Base-by-base conservation (phyloP, 2,797 vertebrate genomes). In the Ambastaia sidthimunki region DNA sequence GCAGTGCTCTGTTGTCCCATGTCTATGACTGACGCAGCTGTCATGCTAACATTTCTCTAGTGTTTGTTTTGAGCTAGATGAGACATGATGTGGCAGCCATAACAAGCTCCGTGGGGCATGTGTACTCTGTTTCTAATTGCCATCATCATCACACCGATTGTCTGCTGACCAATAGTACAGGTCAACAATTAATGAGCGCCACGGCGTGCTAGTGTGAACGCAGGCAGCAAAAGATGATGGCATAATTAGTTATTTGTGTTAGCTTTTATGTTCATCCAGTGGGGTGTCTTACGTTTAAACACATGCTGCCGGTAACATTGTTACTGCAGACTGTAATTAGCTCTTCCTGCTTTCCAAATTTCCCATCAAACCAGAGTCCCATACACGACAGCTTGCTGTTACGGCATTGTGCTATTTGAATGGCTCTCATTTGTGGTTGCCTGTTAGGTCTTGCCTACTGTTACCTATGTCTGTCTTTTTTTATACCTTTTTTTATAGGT, bases 231-330 rank as follows among this genome's bases (percentile, higher is more conserved):
- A 83, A 89, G 89, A 89, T 88, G 87, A 91, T 84, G 87, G 88
- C 80, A 86, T 94, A 93, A 94, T 94, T 93, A 90, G 91, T 92
- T 95, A 90, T 93, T 93, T 91, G 88, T 93, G 90, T 94, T 93
- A 93, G 88, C 91, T 92, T 91, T 91, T 90, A 88, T 91, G 89
- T 88, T 91, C 86, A 85, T 92, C 81, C 90, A 89, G 92, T 86
- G 72, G 87, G 63, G 16, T 87, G 83, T 93, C 92, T 90, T 93
- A 73, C 89, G 89, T 84, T 89, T 92, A 91, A 88, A 89, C 89
- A 84, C 83, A 78, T 54, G 60, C 82, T 87, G 76, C 88, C 86
- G 85, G 94, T 91, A 92, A 88, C 89, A 92, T 91, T 80, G 87
- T 91, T 89, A 92, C 91, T 89, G 90, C 82, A 90, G 87, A 91